Base-by-base conservation (phyloP, 2,888 invertebrate genomes). In the Eueremaeus valkanovi region DNA sequence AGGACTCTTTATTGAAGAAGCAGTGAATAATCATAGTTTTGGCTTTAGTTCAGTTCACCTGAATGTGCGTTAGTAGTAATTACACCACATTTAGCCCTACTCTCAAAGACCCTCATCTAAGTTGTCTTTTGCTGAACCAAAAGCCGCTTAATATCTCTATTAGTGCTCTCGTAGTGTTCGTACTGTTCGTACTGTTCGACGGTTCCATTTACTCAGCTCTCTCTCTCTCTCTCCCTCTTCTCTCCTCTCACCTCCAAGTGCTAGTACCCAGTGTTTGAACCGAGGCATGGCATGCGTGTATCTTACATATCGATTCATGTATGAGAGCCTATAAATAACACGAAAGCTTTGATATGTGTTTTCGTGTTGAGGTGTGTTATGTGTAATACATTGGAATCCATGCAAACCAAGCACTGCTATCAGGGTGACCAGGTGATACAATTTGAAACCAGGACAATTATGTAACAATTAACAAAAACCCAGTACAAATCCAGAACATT, bases 111-210 rank as follows among this genome's bases (percentile, higher is more conserved):
- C 61, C 31, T 29, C 61, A 27, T 45, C 45, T 45, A 45, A 66
- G 66, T 61, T 66, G 66, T 66, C 66, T 66, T 61, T 66, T 66
- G 66, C 36, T 36, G 33, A 66, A 24, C 66, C 18, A 66, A 66
- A 66, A 66, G 66, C 66, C 36, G 66, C 66, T 66, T 66, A 66
- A 66, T 66, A 66, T 66, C 66, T 66, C 66, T 66, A 66, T 66
- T 66, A 66, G 36, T 66, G n/a, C n/a, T n/a, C n/a, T n/a, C n/a
- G n/a, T n/a, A n/a, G n/a, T n/a, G n/a, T n/a, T n/a, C n/a, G n/a
- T n/a, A n/a, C n/a, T n/a, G n/a, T n/a, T n/a, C n/a, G n/a, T n/a
- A n/a, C n/a, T n/a, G 33, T 66, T 66, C 31, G 21, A 36, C 36
- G 18, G 66, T 36, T 66, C 31, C 61, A 61, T 61, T 51, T 61